Percentiles rank a stretch among this genome's conserved stretches.
Conservation (phyloP, 53 echinoderm and acorn worm species). For the Henricia sp. region DNA sequence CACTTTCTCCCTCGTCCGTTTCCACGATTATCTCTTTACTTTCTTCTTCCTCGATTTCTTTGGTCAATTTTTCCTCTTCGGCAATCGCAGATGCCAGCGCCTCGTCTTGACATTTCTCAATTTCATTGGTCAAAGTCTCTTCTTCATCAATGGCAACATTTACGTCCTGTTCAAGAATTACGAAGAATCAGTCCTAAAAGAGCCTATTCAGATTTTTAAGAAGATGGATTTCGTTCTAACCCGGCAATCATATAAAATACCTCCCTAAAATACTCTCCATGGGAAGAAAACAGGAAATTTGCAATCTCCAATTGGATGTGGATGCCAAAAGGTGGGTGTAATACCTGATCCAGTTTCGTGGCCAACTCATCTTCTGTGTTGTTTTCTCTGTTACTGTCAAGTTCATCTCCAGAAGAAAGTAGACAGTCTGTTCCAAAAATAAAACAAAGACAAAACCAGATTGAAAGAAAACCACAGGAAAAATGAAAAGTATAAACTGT, state of each 20-base stretch:
- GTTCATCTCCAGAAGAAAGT: conserved; percentile 62
- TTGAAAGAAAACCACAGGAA: no score
- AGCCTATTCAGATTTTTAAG: no score
- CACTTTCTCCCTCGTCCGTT: conserved; percentile 97
- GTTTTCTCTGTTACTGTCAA: conserved; percentile 2
- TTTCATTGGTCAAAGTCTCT: conserved; percentile 89
- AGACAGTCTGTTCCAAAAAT: no score
- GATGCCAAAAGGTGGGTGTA: no score
- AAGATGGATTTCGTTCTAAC: no score
- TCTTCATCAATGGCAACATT: conserved; percentile 83
- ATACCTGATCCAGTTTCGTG: conserved; percentile 76
- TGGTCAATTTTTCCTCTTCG: conserved; percentile 90
- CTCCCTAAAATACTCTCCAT: no score
- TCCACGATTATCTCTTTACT: conserved; percentile 92
- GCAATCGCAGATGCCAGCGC: conserved; percentile 95
- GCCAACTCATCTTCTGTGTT: conserved; percentile 73
- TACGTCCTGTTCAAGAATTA: conserved; percentile 33
- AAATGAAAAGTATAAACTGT: conserved; percentile 8
- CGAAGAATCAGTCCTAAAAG: no score
- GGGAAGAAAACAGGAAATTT: no score
- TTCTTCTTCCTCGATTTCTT: conserved; percentile 90
- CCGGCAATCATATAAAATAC: no score
- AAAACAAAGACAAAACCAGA: no score
- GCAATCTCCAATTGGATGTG: no score
- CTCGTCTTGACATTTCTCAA: conserved; percentile 88